Evolutionary conservation across 2,113 vertebrate species (phyloP).

Genomic region (Hippolais icterina): DNA sequence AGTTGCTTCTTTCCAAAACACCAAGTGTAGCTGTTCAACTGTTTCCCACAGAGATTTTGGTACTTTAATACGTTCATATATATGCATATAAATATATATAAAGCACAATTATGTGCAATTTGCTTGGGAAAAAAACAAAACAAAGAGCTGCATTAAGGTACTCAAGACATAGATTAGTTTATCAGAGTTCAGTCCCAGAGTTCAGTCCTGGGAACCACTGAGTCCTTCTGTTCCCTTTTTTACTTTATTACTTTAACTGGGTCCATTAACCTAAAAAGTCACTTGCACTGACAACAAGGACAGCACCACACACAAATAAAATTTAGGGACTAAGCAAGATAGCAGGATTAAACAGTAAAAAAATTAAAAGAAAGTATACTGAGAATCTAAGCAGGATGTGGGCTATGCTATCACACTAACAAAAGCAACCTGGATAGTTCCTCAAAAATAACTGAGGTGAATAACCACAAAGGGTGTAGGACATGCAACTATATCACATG

Average conservation of each 20-base stretch:
- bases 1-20: background rate
- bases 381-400: background rate
- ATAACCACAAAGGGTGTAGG: background rate
- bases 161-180: background rate
- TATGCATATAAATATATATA: background rate
- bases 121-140: background rate
- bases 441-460: background rate
- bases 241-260: background rate
- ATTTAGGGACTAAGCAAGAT: background rate
- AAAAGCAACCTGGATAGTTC: background rate
- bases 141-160: background rate
- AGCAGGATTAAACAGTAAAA: background rate
- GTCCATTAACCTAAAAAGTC: background rate
- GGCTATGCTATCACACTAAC: background rate
- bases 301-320: background rate
- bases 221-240: background rate
- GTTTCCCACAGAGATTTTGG: background rate
- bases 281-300: background rate
- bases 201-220: background rate
- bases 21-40: background rate
- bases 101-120: background rate
- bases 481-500: rapidly evolving
- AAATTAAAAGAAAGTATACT: background rate
- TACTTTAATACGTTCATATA: background rate
- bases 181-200: background rate